Evolutionary conservation across 2,113 vertebrate species (phyloP), one percentile per base, ranked within the genome.

Genomic region (Otolemur garnettii): DNA sequence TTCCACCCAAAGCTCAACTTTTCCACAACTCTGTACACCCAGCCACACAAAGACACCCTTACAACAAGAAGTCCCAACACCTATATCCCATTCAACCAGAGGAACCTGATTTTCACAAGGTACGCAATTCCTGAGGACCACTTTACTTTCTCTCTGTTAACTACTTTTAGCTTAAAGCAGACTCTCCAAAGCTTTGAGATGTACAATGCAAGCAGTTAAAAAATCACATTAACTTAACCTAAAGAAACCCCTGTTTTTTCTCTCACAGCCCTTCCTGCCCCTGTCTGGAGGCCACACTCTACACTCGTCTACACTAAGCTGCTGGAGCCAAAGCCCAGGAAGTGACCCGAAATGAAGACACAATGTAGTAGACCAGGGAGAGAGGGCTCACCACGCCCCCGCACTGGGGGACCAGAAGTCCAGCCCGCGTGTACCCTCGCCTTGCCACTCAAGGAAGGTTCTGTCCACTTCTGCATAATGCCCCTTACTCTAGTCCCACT

Each of bases 1-100:
- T 77, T 91, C 22, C 69, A 93, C 59, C 24, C 59, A n/a, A 72
- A 75, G 64, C 26, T 96, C 93, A 93, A 87, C 78, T 94, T 94
- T 69, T 80, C 75, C 7, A 4, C 19, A 81, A 38, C 45, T 87
- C 64, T 64, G 28, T 75, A 22, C 17, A 8, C 35, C 57, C 33
- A 72, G 77, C 13, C 55, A 80, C 87, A 79, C 85, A 89, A 62
- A 92, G 57, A 79, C 79, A 74, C 5, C 11, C 57, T 9, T n/a
- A 5, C 53, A 78, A 15, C 7, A 24, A 80, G 45, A 85, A 35
- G 53, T 53, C 68, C 35, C 45, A 62, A 12, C 83, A 38, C 78
- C 26, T 8, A 42, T 50, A 57, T 30, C 42, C 42, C 68, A 18
- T 30, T 69, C 75, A 11, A 17, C n/a, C 75, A 33, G 35, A 33